These are phyloP conservation scores for human DNA, from an alignment of 2,113 vertebrate genomes.

Conservation along the genomic window GRCh38 chr16:7618501-7619000, in stretches of 20 bases:
- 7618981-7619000: constrained; percentile 80
- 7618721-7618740: constrained; percentile 1
- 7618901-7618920: constrained; percentile 84
- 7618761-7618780: constrained; percentile 53
- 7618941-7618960: constrained; percentile 79
- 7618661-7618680: constrained; percentile 63
- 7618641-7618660: constrained; percentile 59
- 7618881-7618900: constrained; percentile 80
- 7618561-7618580: neutral
- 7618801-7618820: constrained; percentile 63
- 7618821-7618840: constrained; percentile 70
- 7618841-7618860: constrained; percentile 80
- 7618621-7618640: neutral
- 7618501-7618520: neutral
- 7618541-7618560: neutral
- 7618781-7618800: constrained; percentile 57
- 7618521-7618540: neutral
- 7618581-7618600: neutral
- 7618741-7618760: constrained; percentile 7
- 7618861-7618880: constrained; percentile 79
- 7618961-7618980: constrained; percentile 83
- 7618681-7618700: constrained; percentile 51
- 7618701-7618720: constrained; percentile 49
- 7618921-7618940: constrained; percentile 80
- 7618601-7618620: neutral